Percentiles rank a stretch among this genome's conserved stretches.
Conservation (phyloP, 2,888 invertebrate species). For the Cylloceria caligata region DNA sequence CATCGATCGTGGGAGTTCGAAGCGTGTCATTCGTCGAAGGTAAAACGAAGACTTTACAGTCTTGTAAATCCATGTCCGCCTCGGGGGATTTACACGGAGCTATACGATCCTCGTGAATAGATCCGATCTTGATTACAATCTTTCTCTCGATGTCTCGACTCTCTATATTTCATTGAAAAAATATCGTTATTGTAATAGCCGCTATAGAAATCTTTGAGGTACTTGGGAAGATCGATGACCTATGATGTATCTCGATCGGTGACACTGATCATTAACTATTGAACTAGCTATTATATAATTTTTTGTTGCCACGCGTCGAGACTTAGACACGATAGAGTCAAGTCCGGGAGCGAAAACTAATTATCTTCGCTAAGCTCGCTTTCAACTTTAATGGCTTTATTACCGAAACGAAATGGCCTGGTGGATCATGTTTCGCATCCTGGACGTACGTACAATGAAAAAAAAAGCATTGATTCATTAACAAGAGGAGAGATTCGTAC, state of each 20-base stretch:
- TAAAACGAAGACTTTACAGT: slow-evolving; percentile 6
- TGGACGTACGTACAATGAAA: too few relatives aligned
- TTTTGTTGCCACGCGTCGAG: neutral
- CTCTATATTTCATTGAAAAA: slow-evolving; percentile 5
- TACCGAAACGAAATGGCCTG: slow-evolving; percentile 22
- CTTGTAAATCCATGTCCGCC: slow-evolving; percentile 23
- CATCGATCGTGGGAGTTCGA: slow-evolving; percentile 54
- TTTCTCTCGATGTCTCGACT: slow-evolving; percentile 21
- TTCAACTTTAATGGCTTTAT: slow-evolving; percentile 6
- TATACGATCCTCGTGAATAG: slow-evolving; percentile 9
- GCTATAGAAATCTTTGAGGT: slow-evolving; percentile 10
- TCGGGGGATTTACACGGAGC: slow-evolving; percentile 14
- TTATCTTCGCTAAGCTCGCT: slow-evolving; percentile 30
- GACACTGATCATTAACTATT: neutral
- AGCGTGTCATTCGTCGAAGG: slow-evolving; percentile 46
- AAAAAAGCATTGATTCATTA: too few relatives aligned
- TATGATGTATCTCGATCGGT: neutral
- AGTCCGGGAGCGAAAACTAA: neutral
- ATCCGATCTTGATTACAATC: slow-evolving; percentile 23
- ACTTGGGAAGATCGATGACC: slow-evolving; percentile 4
- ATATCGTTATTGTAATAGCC: slow-evolving; percentile 7
- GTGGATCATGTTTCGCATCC: neutral
- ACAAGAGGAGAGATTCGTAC: too few relatives aligned
- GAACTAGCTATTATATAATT: neutral
- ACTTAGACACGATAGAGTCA: neutral